phyloP scores from a whole-genome alignment of 2,888 invertebrate genomes.

The Troilus luridus region DNA sequence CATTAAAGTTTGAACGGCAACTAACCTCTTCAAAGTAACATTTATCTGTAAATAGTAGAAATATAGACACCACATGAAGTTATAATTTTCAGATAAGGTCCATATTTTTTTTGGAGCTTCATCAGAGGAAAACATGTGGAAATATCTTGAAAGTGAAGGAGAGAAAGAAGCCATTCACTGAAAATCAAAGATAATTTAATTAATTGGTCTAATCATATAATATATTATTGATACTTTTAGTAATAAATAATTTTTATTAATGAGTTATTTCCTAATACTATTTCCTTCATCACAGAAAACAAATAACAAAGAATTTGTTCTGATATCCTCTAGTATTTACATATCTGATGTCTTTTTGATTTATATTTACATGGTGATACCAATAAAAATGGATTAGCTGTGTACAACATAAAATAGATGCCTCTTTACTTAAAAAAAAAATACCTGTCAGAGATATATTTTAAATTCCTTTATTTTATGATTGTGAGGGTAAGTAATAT shows the following conservation, averaged over 20 bases:
- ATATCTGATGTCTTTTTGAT: neutral
- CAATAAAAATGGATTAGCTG: no score
- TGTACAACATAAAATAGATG: no score
- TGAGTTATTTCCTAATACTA: slow-evolving; percentile 3
- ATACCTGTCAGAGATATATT: neutral
- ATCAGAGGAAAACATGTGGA: neutral
- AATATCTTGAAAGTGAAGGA: slow-evolving; percentile 22
- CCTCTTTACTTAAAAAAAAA: no score
- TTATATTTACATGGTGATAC: neutral
- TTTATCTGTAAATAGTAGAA: slow-evolving; percentile 11
- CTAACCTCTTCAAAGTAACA: slow-evolving; percentile 30
- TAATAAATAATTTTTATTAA: slow-evolving; percentile 14
- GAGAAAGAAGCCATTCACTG: slow-evolving; percentile 29
- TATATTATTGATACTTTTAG: slow-evolving; percentile 9
- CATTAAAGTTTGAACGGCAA: neutral
- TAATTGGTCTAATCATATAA: neutral
- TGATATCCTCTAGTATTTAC: neutral
- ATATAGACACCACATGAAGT: slow-evolving; percentile 14
- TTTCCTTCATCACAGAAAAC: neutral
- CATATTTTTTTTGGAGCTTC: slow-evolving; percentile 34
- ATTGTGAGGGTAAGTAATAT: neutral
- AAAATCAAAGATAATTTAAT: neutral
- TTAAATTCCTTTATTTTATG: neutral
- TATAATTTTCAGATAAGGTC: slow-evolving; percentile 34
- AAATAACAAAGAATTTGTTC: neutral